Conservation (phyloP, 2,888 invertebrate genomes). For the Hartigia nigra region DNA sequence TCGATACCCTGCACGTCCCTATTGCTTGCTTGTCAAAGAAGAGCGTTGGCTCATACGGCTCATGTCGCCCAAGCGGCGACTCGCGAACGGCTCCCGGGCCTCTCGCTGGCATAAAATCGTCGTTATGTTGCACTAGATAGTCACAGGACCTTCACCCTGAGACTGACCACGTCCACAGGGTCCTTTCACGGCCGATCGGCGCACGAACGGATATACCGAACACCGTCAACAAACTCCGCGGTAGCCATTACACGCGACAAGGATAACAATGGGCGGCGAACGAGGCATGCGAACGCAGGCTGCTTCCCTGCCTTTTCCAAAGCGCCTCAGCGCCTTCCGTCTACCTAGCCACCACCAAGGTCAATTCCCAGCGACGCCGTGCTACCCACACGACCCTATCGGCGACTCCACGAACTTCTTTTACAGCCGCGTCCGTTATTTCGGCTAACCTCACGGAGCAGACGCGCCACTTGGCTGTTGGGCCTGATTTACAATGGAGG, state of each 20-base stretch:
- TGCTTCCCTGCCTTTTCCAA: slow-evolving; percentile 38
- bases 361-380: slow-evolving; percentile 12
- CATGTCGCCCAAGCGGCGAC: slow-evolving; percentile 48
- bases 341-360: slow-evolving; percentile 17
- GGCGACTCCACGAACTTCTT: neutral
- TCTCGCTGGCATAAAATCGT: slow-evolving; percentile 29
- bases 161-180: slow-evolving; percentile 1
- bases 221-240: slow-evolving; percentile 56
- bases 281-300: slow-evolving; percentile 44
- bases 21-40: slow-evolving; percentile 49
- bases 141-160: neutral
- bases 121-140: neutral
- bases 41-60: slow-evolving; percentile 53
- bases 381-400: slow-evolving; percentile 4
- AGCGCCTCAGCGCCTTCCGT: slow-evolving; percentile 32
- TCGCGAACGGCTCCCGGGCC: slow-evolving; percentile 29
- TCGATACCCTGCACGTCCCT: slow-evolving; percentile 34
- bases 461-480: neutral
- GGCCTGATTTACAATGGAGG: neutral
- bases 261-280: slow-evolving; percentile 59
- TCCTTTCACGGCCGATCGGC: slow-evolving; percentile 34
- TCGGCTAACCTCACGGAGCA: neutral
- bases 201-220: slow-evolving; percentile 40
- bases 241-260: slow-evolving; percentile 61
- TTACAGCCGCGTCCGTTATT: neutral